phyloP scores from a whole-genome alignment of 2,888 invertebrate species.

The Chloroclystis v-ata region DNA sequence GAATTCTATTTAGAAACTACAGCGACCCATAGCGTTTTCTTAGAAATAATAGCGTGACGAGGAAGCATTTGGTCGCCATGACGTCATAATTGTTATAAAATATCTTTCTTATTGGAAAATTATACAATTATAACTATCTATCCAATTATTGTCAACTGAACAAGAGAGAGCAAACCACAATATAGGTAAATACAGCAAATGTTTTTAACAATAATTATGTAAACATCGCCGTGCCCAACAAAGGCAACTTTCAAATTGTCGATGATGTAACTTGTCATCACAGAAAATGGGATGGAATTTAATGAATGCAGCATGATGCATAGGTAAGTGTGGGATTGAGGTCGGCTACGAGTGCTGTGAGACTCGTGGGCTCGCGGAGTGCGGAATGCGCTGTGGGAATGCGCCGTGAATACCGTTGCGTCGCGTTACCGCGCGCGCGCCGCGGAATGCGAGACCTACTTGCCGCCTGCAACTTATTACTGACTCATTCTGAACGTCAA shows the following conservation, averaged over 20 bases:
- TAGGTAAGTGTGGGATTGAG: conserved; percentile 47
- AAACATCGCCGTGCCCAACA: no score
- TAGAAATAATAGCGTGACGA: no score
- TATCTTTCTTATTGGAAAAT: not conserved
- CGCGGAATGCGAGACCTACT: conserved; percentile 73
- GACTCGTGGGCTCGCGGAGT: conserved; percentile 40
- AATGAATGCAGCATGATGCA: conserved; percentile 27
- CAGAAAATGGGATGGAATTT: conserved; percentile 27
- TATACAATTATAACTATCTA: no score
- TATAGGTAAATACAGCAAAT: not conserved
- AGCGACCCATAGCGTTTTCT: no score
- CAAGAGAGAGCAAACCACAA: not conserved
- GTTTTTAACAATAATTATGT: no score
- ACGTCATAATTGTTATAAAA: no score
- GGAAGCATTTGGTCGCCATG: no score
- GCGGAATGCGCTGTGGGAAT: conserved; percentile 74
- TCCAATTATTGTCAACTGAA: no score
- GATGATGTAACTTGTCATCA: conserved; percentile 18
- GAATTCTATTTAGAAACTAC: no score
- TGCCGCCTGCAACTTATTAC: conserved; percentile 55
- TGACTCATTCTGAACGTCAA: conserved; percentile 62
- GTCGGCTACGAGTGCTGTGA: conserved; percentile 45
- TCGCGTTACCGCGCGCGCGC: conserved; percentile 44
- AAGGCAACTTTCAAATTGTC: conserved; percentile 11
- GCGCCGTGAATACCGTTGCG: conserved; percentile 74